Evolutionary conservation across 2,888 invertebrate species (phyloP).

Genomic region (Caenorhabditis panamensis): DNA sequence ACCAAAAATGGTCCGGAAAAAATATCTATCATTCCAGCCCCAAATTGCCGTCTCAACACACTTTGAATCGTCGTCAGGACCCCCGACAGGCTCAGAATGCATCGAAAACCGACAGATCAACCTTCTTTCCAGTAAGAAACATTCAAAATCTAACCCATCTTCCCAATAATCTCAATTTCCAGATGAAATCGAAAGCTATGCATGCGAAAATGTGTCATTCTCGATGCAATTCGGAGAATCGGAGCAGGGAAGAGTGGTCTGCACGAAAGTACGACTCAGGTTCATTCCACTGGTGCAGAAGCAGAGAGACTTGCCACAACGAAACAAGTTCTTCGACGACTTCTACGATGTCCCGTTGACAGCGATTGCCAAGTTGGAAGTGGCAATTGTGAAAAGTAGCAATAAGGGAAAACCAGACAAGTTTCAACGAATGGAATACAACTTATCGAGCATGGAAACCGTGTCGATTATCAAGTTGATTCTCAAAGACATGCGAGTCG

Average conservation of each 20-base stretch:
- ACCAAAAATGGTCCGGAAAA: too few species aligned
- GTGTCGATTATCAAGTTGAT: conserved; percentile 48
- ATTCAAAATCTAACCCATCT: too few species aligned
- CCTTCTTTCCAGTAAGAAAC: conserved; percentile 19
- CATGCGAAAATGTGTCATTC: conserved; percentile 85
- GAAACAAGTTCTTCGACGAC: conserved; percentile 66
- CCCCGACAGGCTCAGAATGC: neutral
- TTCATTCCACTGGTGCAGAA: conserved; percentile 58
- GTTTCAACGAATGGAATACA: conserved; percentile 51
- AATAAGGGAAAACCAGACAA: conserved; percentile 50
- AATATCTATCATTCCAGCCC: conserved; percentile 21
- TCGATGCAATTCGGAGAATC: conserved; percentile 66
- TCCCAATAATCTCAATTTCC: too few species aligned
- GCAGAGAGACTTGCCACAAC: conserved; percentile 62
- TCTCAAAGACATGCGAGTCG: conserved; percentile 72
- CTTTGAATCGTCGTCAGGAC: conserved; percentile 18
- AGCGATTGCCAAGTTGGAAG: conserved; percentile 43
- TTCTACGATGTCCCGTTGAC: conserved; percentile 57
- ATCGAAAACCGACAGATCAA: conserved; percentile 15
- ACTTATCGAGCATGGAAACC: conserved; percentile 63
- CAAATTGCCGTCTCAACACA: conserved; percentile 30
- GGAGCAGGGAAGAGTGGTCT: conserved; percentile 87
- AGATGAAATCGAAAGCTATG: conserved; percentile 86
- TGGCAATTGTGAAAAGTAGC: conserved; percentile 49
- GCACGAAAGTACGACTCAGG: conserved; percentile 92